Evolutionary conservation across 2,797 vertebrate genomes (phyloP).

Genomic region (Gymnopithys bicolor): DNA sequence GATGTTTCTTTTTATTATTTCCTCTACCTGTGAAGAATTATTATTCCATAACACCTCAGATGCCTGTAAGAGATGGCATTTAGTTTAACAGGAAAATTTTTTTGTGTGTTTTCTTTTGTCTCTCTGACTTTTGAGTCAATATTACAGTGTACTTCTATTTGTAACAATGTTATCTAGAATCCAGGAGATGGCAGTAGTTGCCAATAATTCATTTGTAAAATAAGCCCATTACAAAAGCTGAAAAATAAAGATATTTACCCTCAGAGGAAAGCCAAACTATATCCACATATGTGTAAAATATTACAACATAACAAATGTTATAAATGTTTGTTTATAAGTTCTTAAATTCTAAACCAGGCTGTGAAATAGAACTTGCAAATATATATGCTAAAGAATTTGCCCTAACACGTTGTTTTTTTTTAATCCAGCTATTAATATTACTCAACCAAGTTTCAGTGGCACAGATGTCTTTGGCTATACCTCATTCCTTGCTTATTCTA

Average conservation of each 20-base stretch:
- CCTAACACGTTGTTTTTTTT: constrained; percentile 9
- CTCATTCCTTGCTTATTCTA: constrained; percentile 84
- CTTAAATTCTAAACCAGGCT: neutral
- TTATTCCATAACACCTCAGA: neutral
- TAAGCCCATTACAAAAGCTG: neutral
- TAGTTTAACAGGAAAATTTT: neutral
- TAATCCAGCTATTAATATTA: constrained; percentile 83
- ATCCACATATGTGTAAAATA: neutral
- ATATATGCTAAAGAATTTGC: neutral
- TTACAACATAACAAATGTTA: neutral
- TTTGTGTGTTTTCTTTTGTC: neutral
- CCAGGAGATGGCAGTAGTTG: constrained; percentile 61
- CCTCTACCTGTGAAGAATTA: neutral
- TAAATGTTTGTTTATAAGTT: neutral
- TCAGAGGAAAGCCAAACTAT: neutral
- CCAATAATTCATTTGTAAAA: neutral
- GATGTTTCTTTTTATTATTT: neutral
- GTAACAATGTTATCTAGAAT: neutral
- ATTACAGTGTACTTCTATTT: neutral
- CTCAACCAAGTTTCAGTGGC: constrained; percentile 84
- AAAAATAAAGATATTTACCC: neutral
- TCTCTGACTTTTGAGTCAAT: neutral
- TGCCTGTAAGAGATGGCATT: neutral
- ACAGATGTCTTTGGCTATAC: constrained; percentile 85
- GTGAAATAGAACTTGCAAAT: neutral